Conservation (phyloP, 2,888 invertebrate genomes). For the Tetranychus truncatus region DNA sequence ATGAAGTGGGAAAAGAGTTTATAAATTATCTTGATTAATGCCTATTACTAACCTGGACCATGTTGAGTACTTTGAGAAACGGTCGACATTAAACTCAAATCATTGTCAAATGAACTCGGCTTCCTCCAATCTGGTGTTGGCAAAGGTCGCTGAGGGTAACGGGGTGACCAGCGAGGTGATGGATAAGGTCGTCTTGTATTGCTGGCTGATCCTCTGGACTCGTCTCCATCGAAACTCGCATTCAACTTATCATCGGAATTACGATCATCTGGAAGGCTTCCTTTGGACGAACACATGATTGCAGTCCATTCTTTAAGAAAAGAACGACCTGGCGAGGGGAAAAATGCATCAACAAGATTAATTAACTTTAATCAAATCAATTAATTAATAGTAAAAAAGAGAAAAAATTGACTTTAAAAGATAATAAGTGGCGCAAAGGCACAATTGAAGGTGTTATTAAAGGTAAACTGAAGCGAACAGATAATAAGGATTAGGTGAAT, state of each 20-base stretch:
- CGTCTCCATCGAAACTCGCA: neutral
- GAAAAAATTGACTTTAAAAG: neutral
- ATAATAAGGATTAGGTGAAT: neutral
- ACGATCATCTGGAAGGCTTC: neutral
- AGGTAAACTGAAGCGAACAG: neutral
- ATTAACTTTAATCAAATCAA: neutral
- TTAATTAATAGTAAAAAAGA: neutral
- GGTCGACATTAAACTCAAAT: neutral
- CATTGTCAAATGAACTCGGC: neutral
- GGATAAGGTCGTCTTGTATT: neutral
- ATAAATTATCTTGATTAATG: no score
- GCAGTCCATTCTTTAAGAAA: neutral
- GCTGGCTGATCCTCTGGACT: neutral
- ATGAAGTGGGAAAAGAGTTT: neutral
- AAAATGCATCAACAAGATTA: neutral
- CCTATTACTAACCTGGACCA: neutral
- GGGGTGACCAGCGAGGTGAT: neutral
- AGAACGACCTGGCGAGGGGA: neutral
- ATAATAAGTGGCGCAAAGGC: neutral
- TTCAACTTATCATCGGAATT: no score
- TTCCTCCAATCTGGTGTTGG: neutral
- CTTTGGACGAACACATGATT: neutral
- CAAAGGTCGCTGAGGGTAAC: neutral
- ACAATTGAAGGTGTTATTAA: neutral
- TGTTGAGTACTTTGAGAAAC: neutral